Conservation (phyloP, 2,888 invertebrate species). For the Heliconius aoede region DNA sequence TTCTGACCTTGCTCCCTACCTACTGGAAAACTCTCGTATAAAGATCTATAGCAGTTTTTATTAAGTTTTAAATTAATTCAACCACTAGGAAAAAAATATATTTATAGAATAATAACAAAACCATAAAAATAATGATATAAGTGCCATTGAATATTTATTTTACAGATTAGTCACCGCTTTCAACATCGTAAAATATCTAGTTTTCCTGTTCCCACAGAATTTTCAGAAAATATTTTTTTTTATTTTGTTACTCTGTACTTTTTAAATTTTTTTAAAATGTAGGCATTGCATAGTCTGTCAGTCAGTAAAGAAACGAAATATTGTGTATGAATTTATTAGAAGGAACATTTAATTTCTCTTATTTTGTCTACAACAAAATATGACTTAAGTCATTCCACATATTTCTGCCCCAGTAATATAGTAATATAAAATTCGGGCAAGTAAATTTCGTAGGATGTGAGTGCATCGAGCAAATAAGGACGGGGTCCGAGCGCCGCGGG, state of each 20-base stretch:
- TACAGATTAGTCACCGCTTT: background rate
- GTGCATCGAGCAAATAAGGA: slow-evolving; percentile 52
- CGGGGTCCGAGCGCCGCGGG: slow-evolving; percentile 45
- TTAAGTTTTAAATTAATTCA: background rate
- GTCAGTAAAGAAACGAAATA: too few relatives aligned
- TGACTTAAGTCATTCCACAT: background rate
- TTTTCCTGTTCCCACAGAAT: background rate
- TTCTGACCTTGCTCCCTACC: slow-evolving; percentile 30
- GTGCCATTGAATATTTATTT: too few relatives aligned
- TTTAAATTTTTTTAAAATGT: too few relatives aligned
- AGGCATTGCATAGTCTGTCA: too few relatives aligned
- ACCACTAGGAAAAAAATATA: background rate
- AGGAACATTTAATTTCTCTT: background rate
- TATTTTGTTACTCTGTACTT: too few relatives aligned
- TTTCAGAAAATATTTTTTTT: too few relatives aligned
- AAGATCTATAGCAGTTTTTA: background rate
- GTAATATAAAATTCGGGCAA: slow-evolving; percentile 28
- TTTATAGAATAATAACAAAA: background rate
- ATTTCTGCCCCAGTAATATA: slow-evolving; percentile 4
- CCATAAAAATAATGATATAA: too few relatives aligned
- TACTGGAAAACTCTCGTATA: slow-evolving; percentile 10
- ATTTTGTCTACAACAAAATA: background rate
- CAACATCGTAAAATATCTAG: background rate
- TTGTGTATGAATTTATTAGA: too few relatives aligned
- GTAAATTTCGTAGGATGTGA: slow-evolving; percentile 49